Base-by-base conservation (phyloP, 2,113 vertebrate genomes). In the Grammomys dolichurus region DNA sequence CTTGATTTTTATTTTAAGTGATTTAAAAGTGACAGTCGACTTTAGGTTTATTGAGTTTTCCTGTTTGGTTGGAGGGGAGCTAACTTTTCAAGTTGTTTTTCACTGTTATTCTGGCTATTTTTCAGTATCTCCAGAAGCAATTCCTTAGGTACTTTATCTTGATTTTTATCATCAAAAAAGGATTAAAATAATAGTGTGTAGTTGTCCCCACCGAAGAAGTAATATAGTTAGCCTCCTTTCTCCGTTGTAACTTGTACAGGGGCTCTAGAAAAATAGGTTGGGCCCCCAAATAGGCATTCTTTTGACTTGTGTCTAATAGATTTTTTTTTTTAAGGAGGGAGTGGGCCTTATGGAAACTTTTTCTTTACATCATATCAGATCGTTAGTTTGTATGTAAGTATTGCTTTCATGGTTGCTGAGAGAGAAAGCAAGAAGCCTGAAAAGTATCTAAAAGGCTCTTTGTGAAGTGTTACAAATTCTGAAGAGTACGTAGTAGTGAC, bases 31-130 rank as follows among this genome's bases (percentile, higher is more conserved):
- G 73, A 86, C 67, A 86, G 13, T 11, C 70, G 87, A 72, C 8
- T 89, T 86, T 89, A 81, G 85, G 46, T 89, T 63, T 96, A 54
- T 69, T 22, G n/a, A 70, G 40, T 97, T 94, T 94, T 95, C 81
- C 54, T 86, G 48, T 91, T 90, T 67, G 63, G 36, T 69, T 48
- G 40, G 17, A 40, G 36, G 10, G 28, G 26, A 1, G 12, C 58
- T 60, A 36, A 82, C n/a, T 94, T 96, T 87, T 84, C 1, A 77
- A 86, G 3, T 73, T 93, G 28, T 60, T 90, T 96, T 73, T 22
- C 48, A 56, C 63, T 65, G 54, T 72, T 84, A 58, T 60, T 54
- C 26, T 90, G 58, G 19, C 69, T 91, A 60, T 87, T 93, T 92
- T 95, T 90, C 40, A 84, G 36, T 73, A 33, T 84, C 31, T 90